Percentiles rank a stretch among this genome's conserved stretches.
phyloP scores from a whole-genome alignment of 2,797 vertebrate species.

The Eulemur mongoz region DNA sequence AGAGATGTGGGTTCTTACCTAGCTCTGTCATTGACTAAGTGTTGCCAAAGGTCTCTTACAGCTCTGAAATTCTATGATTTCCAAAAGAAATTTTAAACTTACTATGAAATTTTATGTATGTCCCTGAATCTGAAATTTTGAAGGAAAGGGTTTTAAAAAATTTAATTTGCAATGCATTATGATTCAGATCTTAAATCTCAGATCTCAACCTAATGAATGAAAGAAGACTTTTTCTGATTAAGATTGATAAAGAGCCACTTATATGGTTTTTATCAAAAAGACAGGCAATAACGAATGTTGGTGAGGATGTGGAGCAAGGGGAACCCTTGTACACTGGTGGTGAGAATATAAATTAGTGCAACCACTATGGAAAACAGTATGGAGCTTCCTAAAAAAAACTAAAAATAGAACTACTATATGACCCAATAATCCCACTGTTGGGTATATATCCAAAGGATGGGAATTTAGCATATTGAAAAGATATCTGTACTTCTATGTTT shows the following conservation, averaged over 20 bases:
- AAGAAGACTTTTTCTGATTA: constrained; percentile 40
- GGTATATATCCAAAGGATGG: not conserved
- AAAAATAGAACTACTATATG: not conserved
- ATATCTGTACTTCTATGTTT: not conserved
- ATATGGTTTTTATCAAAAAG: not conserved
- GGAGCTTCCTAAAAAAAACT: not conserved
- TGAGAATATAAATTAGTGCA: not conserved
- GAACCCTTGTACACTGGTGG: no score
- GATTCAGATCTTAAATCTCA: constrained; percentile 58
- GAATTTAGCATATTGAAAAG: not conserved
- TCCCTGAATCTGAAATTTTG: constrained; percentile 16
- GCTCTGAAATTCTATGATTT: constrained; percentile 21
- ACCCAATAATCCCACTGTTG: not conserved
- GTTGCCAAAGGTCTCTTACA: not conserved
- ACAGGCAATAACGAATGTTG: not conserved
- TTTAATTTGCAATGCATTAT: constrained; percentile 15
- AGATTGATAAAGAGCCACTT: constrained; percentile 46
- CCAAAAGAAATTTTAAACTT: constrained; percentile 26
- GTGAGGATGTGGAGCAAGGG: not conserved
- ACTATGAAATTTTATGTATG: not conserved
- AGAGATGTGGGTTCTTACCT: not conserved
- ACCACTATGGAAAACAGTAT: not conserved
- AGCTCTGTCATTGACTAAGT: not conserved
- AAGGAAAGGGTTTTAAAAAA: constrained; percentile 1
- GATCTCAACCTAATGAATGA: constrained; percentile 43